phyloP scores from a whole-genome alignment of 2,888 invertebrate genomes.

The Hymenopus coronatus region DNA sequence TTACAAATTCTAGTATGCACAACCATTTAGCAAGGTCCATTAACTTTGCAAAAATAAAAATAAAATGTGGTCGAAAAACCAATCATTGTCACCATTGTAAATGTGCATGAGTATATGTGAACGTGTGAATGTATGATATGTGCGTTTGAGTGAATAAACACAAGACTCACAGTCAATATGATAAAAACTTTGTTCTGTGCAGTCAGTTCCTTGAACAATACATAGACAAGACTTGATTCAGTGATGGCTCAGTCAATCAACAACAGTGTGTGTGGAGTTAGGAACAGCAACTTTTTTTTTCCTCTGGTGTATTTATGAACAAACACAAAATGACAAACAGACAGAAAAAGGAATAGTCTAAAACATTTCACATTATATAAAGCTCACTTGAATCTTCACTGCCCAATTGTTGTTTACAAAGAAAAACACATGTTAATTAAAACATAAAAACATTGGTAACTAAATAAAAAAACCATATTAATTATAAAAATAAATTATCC shows the following conservation, averaged over 20 bases:
- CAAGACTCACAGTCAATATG: not conserved
- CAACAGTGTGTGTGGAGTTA: slow-evolving; percentile 1
- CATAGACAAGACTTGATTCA: not conserved
- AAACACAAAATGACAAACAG: slow-evolving; percentile 7
- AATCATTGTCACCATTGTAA: not conserved
- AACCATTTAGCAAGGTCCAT: not conserved
- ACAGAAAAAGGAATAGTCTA: slow-evolving; percentile 25
- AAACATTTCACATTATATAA: slow-evolving; percentile 30
- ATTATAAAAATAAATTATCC: slow-evolving; percentile 30
- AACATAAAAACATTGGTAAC: slow-evolving; percentile 32
- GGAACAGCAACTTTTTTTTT: slow-evolving; percentile 19
- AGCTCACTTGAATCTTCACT: slow-evolving; percentile 36
- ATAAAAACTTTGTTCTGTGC: not conserved
- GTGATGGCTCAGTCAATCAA: slow-evolving; percentile 7
- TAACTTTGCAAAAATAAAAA: not conserved
- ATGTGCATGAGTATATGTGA: not conserved
- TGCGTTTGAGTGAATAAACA: not conserved
- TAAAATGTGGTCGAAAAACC: not conserved
- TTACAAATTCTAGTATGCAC: not conserved
- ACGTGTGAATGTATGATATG: not conserved
- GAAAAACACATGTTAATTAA: slow-evolving; percentile 33
- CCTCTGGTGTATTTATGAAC: slow-evolving; percentile 32
- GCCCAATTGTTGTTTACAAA: slow-evolving; percentile 36
- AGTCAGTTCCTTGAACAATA: not conserved
- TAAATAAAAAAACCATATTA: slow-evolving; percentile 31